Base-by-base conservation (phyloP, 1,140 invertebrate species). In the Drosophila santomea region DNA sequence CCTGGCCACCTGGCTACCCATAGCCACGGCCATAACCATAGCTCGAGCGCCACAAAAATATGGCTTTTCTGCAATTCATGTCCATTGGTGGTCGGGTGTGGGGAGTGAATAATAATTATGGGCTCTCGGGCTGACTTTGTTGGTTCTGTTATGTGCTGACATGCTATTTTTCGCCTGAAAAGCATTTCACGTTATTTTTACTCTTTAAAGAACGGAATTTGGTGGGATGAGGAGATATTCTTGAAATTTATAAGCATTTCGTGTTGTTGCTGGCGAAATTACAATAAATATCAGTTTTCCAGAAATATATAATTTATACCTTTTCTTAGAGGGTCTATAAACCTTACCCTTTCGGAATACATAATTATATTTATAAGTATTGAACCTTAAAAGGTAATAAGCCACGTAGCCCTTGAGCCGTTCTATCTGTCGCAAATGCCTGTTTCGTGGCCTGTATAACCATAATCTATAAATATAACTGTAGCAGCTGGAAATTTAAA, bases 31-130 rank as follows among this genome's bases (percentile, higher is more conserved):
- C 32, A 10, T 10, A 32, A 7, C 28, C 28, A 32, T 32, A 8
- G 28, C 7, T 7, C 7, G 8, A 32, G 32, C 32, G 8, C 25
- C 20, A 4, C 17, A 17, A 44, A 56, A 66, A 62, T 69, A 68
- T 82, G 48, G 62, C 66, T 61, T 89, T 86, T 79, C 52, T 88
- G 82, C 82, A 86, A 88, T 86, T 86, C 82, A 86, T 79, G 82
- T 68, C 71, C 75, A 62, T 73, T 66, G 75, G 47, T 47, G 45
- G 20, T 43, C 36, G 44, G 54, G 44, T 52, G 45, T 12, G 74
- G 43, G 73, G 39, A 66, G 28, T 55, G 39, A 68, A 57, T 57
- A 78, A 78, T 88, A 82, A 82, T 88, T 86, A 88, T 86, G 71
- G 82, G 58, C 68, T 77, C 55, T 12, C 66, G 48, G 64, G 55